Percentiles rank a stretch among this genome's conserved stretches.
phyloP scores from a whole-genome alignment of 2,113 vertebrate species.

The Monopterus albus region DNA sequence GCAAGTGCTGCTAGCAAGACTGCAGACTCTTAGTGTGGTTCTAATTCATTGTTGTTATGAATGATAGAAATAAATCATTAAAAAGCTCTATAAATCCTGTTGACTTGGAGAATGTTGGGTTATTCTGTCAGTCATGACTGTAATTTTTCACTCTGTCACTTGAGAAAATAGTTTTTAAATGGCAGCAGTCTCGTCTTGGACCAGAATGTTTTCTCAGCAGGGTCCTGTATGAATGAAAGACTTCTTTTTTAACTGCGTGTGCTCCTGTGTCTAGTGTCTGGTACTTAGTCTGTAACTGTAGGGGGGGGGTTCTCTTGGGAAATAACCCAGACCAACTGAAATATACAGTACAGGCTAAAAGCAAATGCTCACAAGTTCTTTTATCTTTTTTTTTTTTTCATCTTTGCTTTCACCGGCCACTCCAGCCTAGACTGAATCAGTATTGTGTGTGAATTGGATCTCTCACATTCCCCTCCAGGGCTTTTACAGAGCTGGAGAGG shows the following conservation, averaged over 20 bases:
- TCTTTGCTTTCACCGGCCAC: conserved; percentile 1
- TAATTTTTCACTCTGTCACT: too few relatives aligned
- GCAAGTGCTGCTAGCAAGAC: too few relatives aligned
- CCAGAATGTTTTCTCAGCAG: neutral
- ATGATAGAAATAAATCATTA: too few relatives aligned
- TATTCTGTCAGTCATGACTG: too few relatives aligned
- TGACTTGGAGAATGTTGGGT: too few relatives aligned
- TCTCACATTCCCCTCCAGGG: neutral
- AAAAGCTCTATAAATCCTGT: too few relatives aligned
- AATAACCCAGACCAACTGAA: conserved; percentile 3
- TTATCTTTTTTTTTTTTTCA: neutral
- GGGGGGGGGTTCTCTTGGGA: neutral
- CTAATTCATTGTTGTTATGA: too few relatives aligned
- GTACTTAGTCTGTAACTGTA: conserved; percentile 1
- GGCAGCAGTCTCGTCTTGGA: neutral
- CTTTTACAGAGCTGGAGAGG: conserved; percentile 8
- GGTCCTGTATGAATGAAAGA: conserved; percentile 11
- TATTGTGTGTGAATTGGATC: conserved; percentile 41
- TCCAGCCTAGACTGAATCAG: conserved; percentile 20
- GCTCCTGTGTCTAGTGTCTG: neutral
- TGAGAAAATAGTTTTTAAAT: too few relatives aligned
- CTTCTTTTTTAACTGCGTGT: neutral
- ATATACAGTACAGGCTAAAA: too few relatives aligned
- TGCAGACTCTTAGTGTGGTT: too few relatives aligned
- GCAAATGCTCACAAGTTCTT: conserved; percentile 14